A percentile compares a stretch with the other conserved stretches of the same genome.
Conservation (phyloP, 1,140 invertebrate species). For the Camponotus vicinus region DNA sequence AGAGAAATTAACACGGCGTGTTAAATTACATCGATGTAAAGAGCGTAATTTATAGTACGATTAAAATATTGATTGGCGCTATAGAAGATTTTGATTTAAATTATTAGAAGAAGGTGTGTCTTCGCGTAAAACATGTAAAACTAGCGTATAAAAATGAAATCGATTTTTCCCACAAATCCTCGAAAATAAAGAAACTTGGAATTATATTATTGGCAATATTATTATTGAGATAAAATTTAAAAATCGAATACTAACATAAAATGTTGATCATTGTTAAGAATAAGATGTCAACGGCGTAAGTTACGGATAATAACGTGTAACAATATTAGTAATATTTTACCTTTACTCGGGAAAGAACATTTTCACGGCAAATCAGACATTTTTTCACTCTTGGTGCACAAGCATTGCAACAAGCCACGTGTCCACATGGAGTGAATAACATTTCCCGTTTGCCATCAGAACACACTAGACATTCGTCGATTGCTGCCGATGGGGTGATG, state of each 20-base stretch:
- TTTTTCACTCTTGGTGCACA: slow-evolving; percentile 98
- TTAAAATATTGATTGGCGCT: not conserved
- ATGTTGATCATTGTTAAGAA: not conserved
- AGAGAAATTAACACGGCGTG: not conserved
- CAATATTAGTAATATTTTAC: slow-evolving; percentile 81
- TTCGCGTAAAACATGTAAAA: not conserved
- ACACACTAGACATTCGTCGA: slow-evolving; percentile 98
- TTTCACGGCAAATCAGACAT: slow-evolving; percentile 96
- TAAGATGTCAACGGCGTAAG: not conserved
- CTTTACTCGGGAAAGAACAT: slow-evolving; percentile 92
- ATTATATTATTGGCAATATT: not conserved
- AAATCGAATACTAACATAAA: not conserved
- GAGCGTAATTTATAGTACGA: not conserved
- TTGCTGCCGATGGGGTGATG: slow-evolving; percentile 85
- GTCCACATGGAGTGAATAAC: slow-evolving; percentile 95
- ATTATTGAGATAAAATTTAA: not conserved
- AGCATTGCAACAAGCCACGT: slow-evolving; percentile 96
- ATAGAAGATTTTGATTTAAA: not conserved
- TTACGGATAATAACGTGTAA: not conserved
- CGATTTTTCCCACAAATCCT: not conserved
- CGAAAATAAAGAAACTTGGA: not conserved
- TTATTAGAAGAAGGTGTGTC: not conserved
- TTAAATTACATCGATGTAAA: not conserved
- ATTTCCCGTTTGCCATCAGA: slow-evolving; percentile 97
- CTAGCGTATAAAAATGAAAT: not conserved